phyloP scores from a whole-genome alignment of 2,888 invertebrate species.

The Noctua pronuba region DNA sequence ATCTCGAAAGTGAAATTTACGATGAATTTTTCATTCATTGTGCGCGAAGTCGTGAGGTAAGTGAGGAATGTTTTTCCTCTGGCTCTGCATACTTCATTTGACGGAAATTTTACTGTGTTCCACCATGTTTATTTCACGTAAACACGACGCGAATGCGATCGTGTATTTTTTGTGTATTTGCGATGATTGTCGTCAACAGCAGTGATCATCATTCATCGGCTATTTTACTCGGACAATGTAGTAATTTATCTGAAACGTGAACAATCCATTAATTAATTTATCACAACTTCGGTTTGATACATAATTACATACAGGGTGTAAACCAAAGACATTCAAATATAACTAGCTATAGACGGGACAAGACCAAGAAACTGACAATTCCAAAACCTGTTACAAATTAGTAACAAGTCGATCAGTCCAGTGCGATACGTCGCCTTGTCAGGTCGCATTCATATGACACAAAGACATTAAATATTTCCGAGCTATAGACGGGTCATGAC shows the following conservation, averaged over 20 bases:
- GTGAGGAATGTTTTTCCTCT: conserved; percentile 40
- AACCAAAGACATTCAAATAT: too few relatives aligned
- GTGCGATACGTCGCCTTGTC: too few relatives aligned
- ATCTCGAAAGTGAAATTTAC: conserved; percentile 53
- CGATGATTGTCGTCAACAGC: conserved; percentile 36
- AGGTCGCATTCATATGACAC: too few relatives aligned
- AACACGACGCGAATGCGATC: conserved; percentile 26
- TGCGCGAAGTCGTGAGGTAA: conserved; percentile 28
- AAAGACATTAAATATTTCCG: too few relatives aligned
- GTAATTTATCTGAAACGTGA: conserved; percentile 31
- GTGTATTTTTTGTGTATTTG: conserved; percentile 37
- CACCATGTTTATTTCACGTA: conserved; percentile 40
- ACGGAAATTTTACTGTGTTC: conserved; percentile 35
- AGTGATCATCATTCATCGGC: conserved; percentile 32
- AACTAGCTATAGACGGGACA: too few relatives aligned
- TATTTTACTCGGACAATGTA: conserved; percentile 8
- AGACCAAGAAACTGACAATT: too few relatives aligned
- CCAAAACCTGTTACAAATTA: too few relatives aligned
- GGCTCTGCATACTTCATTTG: conserved; percentile 45
- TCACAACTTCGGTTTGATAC: not conserved
- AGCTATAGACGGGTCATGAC: too few relatives aligned
- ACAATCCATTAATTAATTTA: not conserved
- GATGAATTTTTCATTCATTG: conserved; percentile 60
- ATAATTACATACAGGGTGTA: too few relatives aligned
- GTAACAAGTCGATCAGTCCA: too few relatives aligned